A percentile compares a stretch with the other conserved stretches of the same genome.
Evolutionary conservation across 92 coral and sea anemone species (phyloP).

Genomic region (Epizoanthus stellaris): DNA sequence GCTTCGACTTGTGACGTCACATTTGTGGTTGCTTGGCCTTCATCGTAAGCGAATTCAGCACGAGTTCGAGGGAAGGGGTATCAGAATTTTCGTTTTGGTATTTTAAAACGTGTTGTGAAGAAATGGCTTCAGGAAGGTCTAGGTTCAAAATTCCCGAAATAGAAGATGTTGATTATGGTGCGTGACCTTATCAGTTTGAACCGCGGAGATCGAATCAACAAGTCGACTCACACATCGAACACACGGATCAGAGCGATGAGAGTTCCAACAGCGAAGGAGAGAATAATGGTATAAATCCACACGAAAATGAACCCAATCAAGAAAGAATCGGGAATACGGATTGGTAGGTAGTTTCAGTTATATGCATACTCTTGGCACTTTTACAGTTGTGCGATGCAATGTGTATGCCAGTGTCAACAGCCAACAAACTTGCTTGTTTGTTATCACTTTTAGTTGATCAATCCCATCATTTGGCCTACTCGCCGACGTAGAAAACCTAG

Average conservation of each 20-base stretch:
- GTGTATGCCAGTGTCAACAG: too few relatives aligned
- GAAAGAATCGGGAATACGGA: slow-evolving; percentile 22
- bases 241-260: not conserved
- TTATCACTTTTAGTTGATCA: too few relatives aligned
- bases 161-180: slow-evolving; percentile 16
- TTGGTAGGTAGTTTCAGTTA: slow-evolving; percentile 10
- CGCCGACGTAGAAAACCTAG: too few relatives aligned
- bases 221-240: not conserved
- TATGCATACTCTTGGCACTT: too few relatives aligned
- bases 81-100: too few relatives aligned
- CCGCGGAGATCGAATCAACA: too few relatives aligned
- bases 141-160: slow-evolving; percentile 8
- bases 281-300: not conserved
- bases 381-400: too few relatives aligned
- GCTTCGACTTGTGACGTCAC: slow-evolving; percentile 15
- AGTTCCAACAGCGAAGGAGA: slow-evolving; percentile 2
- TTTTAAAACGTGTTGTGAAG: not conserved
- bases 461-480: too few relatives aligned
- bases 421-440: too few relatives aligned
- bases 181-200: slow-evolving; percentile 15
- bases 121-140: slow-evolving; percentile 16
- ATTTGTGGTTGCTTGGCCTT: not conserved
- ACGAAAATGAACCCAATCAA: not conserved
- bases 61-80: not conserved
- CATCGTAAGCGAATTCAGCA: not conserved